Conservation (phyloP, 1,140 invertebrate genomes). For the Drosophila novamexicana region DNA sequence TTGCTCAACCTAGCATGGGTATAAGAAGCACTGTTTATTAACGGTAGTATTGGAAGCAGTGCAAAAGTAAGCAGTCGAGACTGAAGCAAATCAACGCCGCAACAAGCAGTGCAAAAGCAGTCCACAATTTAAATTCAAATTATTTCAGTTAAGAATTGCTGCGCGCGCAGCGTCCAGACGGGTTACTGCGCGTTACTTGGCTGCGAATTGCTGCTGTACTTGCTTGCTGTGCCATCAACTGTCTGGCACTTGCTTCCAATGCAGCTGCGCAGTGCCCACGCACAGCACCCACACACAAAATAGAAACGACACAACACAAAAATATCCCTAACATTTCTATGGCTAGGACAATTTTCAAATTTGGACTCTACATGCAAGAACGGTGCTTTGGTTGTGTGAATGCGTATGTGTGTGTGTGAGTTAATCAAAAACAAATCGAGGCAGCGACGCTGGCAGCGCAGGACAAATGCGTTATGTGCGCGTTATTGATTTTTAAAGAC, state of each 20-base stretch:
- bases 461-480: slow-evolving; percentile 48
- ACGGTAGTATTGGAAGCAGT: neutral
- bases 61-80: neutral
- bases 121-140: neutral
- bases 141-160: neutral
- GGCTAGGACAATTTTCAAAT: slow-evolving; percentile 36
- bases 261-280: slow-evolving; percentile 31
- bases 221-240: slow-evolving; percentile 35
- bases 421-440: slow-evolving; percentile 60
- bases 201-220: slow-evolving; percentile 54
- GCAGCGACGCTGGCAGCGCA: slow-evolving; percentile 32
- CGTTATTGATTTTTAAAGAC: slow-evolving; percentile 70
- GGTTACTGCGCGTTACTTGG: neutral
- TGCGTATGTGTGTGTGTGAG: slow-evolving; percentile 37
- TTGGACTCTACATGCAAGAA: slow-evolving; percentile 14
- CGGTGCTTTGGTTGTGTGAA: slow-evolving; percentile 29
- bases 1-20: neutral
- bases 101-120: slow-evolving; percentile 6
- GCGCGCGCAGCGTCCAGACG: neutral
- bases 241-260: slow-evolving; percentile 33
- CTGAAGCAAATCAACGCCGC: neutral
- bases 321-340: slow-evolving; percentile 35
- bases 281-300: neutral
- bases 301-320: slow-evolving; percentile 8
- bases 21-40: neutral